A percentile compares a stretch with the other conserved stretches of the same genome.
These are phyloP conservation scores for Stigmatopora argus DNA, from an alignment of 2,113 vertebrate species.

Conservation along the genomic window DNA sequence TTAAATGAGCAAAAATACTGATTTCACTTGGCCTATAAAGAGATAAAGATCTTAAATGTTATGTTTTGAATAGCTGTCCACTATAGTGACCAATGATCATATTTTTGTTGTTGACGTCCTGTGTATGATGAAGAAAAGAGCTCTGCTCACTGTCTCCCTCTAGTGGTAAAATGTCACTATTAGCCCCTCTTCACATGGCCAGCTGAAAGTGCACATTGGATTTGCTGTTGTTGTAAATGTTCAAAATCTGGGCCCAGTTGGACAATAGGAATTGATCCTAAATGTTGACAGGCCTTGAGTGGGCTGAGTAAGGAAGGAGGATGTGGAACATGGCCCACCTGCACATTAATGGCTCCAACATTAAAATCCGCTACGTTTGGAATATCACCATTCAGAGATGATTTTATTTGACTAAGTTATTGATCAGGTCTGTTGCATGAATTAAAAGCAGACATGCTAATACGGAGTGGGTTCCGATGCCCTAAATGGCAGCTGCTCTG, in stretches of 20 bases:
- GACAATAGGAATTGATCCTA: conserved; percentile 32
- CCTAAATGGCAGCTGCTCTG: conserved; percentile 6
- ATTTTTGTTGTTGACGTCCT: not conserved
- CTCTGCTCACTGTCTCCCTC: conserved; percentile 62
- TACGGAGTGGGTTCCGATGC: conserved; percentile 27
- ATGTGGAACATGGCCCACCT: conserved; percentile 57
- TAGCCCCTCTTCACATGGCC: not conserved
- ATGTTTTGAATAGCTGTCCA: too few species aligned
- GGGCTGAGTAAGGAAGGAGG: conserved; percentile 62
- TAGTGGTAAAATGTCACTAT: conserved; percentile 56
- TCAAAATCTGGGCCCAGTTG: conserved; percentile 1
- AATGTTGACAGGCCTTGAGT: conserved; percentile 38
- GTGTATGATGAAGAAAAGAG: conserved; percentile 3
- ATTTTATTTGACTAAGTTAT: conserved; percentile 73
- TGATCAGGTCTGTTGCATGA: conserved; percentile 61
- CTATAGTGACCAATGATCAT: too few species aligned
- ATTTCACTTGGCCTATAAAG: too few species aligned
- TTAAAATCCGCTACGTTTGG: conserved; percentile 70
- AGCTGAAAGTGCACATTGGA: not conserved
- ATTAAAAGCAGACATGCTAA: conserved; percentile 54
- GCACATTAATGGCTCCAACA: conserved; percentile 61
- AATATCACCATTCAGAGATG: conserved; percentile 63
- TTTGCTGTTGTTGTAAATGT: not conserved
- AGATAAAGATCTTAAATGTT: too few species aligned
- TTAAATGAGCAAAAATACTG: too few species aligned